Evolutionary conservation across 2,888 invertebrate species (phyloP).

Genomic region (Hofmannophila pseudospretella): DNA sequence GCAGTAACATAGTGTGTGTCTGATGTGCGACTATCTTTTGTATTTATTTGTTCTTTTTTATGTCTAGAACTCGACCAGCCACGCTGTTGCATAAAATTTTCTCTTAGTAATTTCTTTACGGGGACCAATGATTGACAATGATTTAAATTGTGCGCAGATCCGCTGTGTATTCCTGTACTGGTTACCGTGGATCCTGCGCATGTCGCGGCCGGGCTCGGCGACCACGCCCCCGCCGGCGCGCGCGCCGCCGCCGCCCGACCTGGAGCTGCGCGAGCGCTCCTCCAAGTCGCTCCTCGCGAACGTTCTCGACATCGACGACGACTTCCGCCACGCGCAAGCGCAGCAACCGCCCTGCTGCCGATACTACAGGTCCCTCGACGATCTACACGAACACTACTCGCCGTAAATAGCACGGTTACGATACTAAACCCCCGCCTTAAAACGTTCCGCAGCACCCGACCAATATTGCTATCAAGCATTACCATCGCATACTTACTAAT

Average conservation of each 20-base stretch:
- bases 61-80: no score
- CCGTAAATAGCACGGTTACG: slow-evolving; percentile 77
- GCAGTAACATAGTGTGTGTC: no score
- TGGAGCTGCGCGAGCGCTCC: slow-evolving; percentile 92
- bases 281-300: slow-evolving; percentile 97
- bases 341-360: slow-evolving; percentile 86
- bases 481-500: slow-evolving; percentile 19
- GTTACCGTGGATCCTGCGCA: slow-evolving; percentile 97
- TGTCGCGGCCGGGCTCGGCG: slow-evolving; percentile 86
- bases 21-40: no score
- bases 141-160: slow-evolving; percentile 83
- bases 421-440: slow-evolving; percentile 71
- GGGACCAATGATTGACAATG: no score
- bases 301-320: slow-evolving; percentile 98
- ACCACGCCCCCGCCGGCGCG: slow-evolving; percentile 81
- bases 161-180: slow-evolving; percentile 96
- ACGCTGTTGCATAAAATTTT: no score
- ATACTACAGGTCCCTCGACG: slow-evolving; percentile 85
- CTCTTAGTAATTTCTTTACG: no score
- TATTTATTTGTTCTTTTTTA: no score
- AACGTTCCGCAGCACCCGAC: slow-evolving; percentile 72
- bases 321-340: slow-evolving; percentile 90
- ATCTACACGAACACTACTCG: slow-evolving; percentile 78
- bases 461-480: slow-evolving; percentile 52
- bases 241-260: slow-evolving; percentile 87